Conservation (phyloP, 2,113 vertebrate genomes). For the Xyrauchen texanus region DNA sequence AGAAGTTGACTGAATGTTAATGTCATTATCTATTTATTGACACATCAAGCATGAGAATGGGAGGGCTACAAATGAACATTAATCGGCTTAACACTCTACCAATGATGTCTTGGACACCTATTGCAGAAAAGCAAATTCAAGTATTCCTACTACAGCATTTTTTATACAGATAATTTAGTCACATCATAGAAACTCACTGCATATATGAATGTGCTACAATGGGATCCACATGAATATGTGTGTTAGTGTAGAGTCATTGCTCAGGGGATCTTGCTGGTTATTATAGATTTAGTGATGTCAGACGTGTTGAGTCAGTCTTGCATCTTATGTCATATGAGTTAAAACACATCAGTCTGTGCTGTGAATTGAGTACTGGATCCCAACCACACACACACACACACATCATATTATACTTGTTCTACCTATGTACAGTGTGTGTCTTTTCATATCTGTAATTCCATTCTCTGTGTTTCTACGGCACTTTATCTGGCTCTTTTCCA, state of each 20-base stretch:
- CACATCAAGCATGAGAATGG: too few relatives aligned
- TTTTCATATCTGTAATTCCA: constrained; percentile 23
- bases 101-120: too few relatives aligned
- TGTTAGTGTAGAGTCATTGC: constrained; percentile 9
- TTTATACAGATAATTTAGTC: too few relatives aligned
- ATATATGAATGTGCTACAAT: too few relatives aligned
- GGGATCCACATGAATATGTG: too few relatives aligned
- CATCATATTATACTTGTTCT: background rate
- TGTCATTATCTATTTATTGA: too few relatives aligned
- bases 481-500: constrained; percentile 31
- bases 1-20: too few relatives aligned
- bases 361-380: constrained; percentile 45
- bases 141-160: too few relatives aligned
- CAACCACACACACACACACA: background rate
- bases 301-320: constrained; percentile 42
- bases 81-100: too few relatives aligned
- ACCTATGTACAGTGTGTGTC: constrained; percentile 36
- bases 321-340: constrained; percentile 44
- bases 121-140: too few relatives aligned
- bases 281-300: constrained; percentile 59
- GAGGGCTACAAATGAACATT: too few relatives aligned
- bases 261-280: constrained; percentile 56
- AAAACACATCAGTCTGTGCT: constrained; percentile 30
- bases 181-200: too few relatives aligned
- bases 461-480: constrained; percentile 9